Conservation (phyloP, 2,113 vertebrate genomes). For the Mystacornis crossleyi region DNA sequence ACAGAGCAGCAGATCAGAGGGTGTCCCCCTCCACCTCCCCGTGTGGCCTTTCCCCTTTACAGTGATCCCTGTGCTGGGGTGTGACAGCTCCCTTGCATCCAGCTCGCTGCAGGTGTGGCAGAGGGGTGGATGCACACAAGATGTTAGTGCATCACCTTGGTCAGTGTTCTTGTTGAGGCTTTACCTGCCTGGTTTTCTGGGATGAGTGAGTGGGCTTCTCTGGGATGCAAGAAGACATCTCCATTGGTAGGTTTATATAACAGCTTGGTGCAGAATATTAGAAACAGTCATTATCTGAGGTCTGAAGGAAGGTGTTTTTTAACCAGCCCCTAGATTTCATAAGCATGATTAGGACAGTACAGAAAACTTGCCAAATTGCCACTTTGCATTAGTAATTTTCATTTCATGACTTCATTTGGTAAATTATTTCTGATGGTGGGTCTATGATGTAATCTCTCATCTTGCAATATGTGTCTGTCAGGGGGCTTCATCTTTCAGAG, state of each 20-base stretch:
- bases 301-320: background rate
- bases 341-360: background rate
- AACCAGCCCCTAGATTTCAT: background rate
- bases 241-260: background rate
- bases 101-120: background rate
- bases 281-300: background rate
- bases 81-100: background rate
- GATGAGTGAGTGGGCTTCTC: background rate
- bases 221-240: background rate
- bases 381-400: background rate
- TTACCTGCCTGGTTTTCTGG: background rate
- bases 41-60: background rate
- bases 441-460: background rate
- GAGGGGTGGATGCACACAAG: background rate
- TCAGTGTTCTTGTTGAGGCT: fast-evolving
- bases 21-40: background rate
- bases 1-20: background rate
- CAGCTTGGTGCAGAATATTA: background rate
- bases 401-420: background rate
- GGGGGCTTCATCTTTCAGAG: background rate
- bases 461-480: background rate
- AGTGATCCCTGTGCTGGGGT: background rate
- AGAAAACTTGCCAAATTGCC: background rate
- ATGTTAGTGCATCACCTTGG: background rate
- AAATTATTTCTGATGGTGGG: background rate